A percentile compares a stretch with the other conserved stretches of the same genome.
Conservation (phyloP, 1,140 invertebrate genomes). For the Papilio glaucus region DNA sequence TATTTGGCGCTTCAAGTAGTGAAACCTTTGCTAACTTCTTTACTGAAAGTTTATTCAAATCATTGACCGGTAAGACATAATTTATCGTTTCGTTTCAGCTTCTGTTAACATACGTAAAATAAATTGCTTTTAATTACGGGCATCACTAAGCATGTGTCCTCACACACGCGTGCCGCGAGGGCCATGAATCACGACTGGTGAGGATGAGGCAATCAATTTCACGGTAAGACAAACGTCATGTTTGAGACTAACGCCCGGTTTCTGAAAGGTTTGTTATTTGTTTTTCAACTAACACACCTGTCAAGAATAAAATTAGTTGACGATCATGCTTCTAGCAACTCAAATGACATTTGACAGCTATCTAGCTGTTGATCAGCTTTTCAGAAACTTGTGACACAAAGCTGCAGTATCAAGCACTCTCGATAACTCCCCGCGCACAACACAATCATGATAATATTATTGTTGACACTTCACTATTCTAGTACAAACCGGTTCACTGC, state of each 20-base stretch:
- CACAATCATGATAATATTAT: neutral
- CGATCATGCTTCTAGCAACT: no score
- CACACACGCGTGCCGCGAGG: neutral
- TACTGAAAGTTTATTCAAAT: no score
- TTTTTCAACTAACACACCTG: no score
- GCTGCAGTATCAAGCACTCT: neutral
- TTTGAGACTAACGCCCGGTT: neutral
- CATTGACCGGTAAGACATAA: no score
- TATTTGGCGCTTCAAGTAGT: no score
- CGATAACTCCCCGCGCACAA: neutral
- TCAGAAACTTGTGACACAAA: no score
- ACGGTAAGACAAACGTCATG: neutral
- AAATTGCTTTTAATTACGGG: neutral
- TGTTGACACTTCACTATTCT: neutral
- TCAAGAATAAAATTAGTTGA: no score
- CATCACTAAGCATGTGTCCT: constrained; percentile 1
- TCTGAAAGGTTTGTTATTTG: no score
- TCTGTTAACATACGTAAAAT: neutral
- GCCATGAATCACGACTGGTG: constrained; percentile 17
- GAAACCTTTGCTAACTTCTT: no score
- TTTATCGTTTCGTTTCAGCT: no score
- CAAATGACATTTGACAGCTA: no score
- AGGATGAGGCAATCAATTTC: constrained; percentile 30
- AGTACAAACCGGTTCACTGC: neutral
- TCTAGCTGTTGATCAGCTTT: no score